Conservation (phyloP, 2,113 vertebrate genomes). For the Albula goreensis region DNA sequence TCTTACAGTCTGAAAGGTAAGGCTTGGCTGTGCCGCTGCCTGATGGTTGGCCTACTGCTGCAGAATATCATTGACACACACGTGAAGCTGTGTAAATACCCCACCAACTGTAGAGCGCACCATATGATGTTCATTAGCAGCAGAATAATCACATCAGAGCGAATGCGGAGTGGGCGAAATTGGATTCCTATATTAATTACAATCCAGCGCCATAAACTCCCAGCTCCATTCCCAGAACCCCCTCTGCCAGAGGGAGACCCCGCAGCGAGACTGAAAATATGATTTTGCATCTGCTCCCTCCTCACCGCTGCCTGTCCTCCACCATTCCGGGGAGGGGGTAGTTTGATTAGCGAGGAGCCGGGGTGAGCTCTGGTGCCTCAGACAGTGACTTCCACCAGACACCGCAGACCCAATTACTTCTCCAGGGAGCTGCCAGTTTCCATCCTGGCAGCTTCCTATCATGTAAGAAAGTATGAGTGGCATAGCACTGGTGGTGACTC, state of each 20-base stretch:
- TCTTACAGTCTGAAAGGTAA: background rate
- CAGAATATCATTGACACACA: background rate
- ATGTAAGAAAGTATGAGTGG: conserved; percentile 14
- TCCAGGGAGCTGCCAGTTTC: conserved; percentile 18
- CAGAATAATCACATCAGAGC: conserved; percentile 57
- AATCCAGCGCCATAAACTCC: conserved; percentile 57
- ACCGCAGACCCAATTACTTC: conserved; percentile 26
- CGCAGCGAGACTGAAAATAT: conserved; percentile 61
- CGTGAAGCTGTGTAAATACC: conserved; percentile 41
- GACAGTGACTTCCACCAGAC: conserved; percentile 38
- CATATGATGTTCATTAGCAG: conserved; percentile 55
- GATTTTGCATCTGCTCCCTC: conserved; percentile 52
- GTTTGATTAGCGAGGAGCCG: conserved; percentile 45
- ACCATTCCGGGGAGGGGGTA: conserved; percentile 49
- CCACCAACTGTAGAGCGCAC: conserved; percentile 34
- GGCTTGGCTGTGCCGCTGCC: background rate
- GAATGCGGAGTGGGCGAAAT: conserved; percentile 59
- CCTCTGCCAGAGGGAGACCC: conserved; percentile 55
- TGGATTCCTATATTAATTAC: conserved; percentile 69
- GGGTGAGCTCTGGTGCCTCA: conserved; percentile 17
- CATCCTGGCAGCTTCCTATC: conserved; percentile 8
- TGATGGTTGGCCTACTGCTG: background rate
- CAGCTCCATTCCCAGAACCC: conserved; percentile 50
- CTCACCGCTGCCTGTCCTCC: conserved; percentile 43
- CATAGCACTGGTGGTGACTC: conserved; percentile 5